A percentile compares a stretch with the other conserved stretches of the same genome.
phyloP scores from a whole-genome alignment of 2,888 invertebrate genomes.

The Agapostemon virescens region DNA sequence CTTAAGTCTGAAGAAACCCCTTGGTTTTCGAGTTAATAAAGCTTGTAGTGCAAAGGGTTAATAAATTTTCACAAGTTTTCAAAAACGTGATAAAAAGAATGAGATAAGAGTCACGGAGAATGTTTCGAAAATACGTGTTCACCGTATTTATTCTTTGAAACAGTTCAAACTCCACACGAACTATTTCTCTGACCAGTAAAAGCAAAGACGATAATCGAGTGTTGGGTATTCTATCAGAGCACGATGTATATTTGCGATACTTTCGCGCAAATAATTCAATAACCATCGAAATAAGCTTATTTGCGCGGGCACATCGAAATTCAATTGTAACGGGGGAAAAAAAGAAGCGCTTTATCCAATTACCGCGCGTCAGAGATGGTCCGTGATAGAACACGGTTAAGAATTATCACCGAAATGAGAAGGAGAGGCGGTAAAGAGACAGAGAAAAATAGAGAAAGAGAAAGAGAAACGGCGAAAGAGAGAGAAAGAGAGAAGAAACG shows the following conservation, averaged over 20 bases:
- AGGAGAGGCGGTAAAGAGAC: constrained; percentile 35
- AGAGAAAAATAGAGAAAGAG: constrained; percentile 29
- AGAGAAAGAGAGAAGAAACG: constrained; percentile 26
- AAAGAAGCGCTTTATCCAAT: constrained; percentile 25
- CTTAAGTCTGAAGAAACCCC: too few relatives aligned
- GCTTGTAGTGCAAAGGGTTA: too few relatives aligned
- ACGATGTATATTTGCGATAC: not conserved
- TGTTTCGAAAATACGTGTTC: not conserved
- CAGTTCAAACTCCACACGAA: not conserved
- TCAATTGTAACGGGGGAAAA: constrained; percentile 8
- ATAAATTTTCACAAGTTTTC: not conserved
- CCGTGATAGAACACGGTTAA: constrained; percentile 41
- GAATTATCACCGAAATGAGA: constrained; percentile 60
- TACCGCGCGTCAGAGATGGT: constrained; percentile 29
- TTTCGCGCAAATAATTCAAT: not conserved
- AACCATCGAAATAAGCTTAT: constrained; percentile 42
- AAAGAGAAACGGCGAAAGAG: not conserved
- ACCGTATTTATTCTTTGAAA: not conserved
- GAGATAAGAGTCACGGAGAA: too few relatives aligned
- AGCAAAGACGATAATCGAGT: not conserved
- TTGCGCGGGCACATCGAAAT: constrained; percentile 29
- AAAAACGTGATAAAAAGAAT: too few relatives aligned
- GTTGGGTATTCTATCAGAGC: not conserved
- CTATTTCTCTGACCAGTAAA: not conserved
- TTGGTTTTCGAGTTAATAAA: too few relatives aligned